Percentiles rank a stretch among this genome's conserved stretches.
phyloP scores from a whole-genome alignment of 2,888 invertebrate species.

The Sminthurides aquaticus region DNA sequence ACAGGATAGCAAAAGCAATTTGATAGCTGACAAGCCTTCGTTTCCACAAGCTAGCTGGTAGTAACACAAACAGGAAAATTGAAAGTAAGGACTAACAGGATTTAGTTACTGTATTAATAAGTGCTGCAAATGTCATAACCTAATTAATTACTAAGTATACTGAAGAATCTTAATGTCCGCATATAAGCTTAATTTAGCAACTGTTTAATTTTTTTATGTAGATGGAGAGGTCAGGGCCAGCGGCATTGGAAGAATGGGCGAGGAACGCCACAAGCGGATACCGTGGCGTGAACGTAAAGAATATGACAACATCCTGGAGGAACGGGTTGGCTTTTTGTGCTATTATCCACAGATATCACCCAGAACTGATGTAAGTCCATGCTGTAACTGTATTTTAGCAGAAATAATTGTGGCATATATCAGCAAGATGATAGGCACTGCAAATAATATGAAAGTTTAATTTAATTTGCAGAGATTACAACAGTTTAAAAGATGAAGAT shows the following conservation, averaged over 20 bases:
- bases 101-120: too few species aligned
- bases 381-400: too few species aligned
- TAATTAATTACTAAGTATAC: too few species aligned
- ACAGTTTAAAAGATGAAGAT: constrained; percentile 39
- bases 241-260: constrained; percentile 67
- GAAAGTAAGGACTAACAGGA: too few species aligned
- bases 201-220: constrained; percentile 8
- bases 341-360: constrained; percentile 88
- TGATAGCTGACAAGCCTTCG: too few species aligned
- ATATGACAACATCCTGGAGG: constrained; percentile 93
- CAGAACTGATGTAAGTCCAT: constrained; percentile 94
- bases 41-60: too few species aligned
- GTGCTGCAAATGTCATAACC: too few species aligned
- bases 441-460: background rate
- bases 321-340: constrained; percentile 80
- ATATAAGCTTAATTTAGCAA: background rate
- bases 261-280: constrained; percentile 81
- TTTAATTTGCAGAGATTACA: constrained; percentile 37
- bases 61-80: too few species aligned
- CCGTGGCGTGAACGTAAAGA: constrained; percentile 78
- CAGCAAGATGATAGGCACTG: background rate
- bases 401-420: background rate
- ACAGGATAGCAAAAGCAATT: too few species aligned
- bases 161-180: too few species aligned
- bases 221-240: constrained; percentile 39